Evolutionary conservation across 2,113 vertebrate species (phyloP), one percentile per base, ranked within the genome.

Genomic region (Petrocephalus zakoni): DNA sequence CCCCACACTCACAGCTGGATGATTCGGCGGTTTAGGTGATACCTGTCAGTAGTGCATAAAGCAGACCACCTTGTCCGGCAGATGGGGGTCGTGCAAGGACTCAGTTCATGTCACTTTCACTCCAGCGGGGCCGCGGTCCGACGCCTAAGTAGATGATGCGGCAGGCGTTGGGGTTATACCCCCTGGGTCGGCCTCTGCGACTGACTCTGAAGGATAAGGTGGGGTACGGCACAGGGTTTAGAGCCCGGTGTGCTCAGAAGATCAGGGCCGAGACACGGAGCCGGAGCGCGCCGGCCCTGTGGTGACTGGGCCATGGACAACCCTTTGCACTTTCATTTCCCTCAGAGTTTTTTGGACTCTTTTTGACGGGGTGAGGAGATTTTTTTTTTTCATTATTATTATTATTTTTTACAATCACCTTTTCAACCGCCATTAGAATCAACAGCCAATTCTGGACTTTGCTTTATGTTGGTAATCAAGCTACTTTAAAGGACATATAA

Each of bases 401-500:
- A n/a, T n/a, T n/a, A n/a, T n/a, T n/a, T n/a, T n/a, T n/a, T n/a
- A 46, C 47, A 49, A n/a, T 72, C 88, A 78, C 58, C 82, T 88
- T 88, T 83, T 25, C 25, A 58, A 42, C 52, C 53, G 52, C 51
- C 72, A 81, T 15, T 52, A 85, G 19, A 85, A 49, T 64, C 81
- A 29, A 46, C 58, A 85, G 53, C n/a, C 84, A 72, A n/a, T 58
- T 55, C 52, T 86, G 84, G 61, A 89, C 55, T 34, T 78, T 21
- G 47, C 49, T 85, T 46, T 92, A 92, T 93, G 93, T 91, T 91
- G 82, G 90, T 91, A 92, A 90, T 93, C 93, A 91, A 94, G 93
- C 93, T 92, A 91, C 90, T 90, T 91, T 89, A 90, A 91, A 90
- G 91, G 91, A 90, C 92, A 93, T 90, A 93, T 93, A 93, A 95